Percentiles rank a stretch among this genome's conserved stretches.
These are phyloP conservation scores for Lates japonicus DNA, from an alignment of 2,797 vertebrate genomes.

Conservation along the genomic window DNA sequence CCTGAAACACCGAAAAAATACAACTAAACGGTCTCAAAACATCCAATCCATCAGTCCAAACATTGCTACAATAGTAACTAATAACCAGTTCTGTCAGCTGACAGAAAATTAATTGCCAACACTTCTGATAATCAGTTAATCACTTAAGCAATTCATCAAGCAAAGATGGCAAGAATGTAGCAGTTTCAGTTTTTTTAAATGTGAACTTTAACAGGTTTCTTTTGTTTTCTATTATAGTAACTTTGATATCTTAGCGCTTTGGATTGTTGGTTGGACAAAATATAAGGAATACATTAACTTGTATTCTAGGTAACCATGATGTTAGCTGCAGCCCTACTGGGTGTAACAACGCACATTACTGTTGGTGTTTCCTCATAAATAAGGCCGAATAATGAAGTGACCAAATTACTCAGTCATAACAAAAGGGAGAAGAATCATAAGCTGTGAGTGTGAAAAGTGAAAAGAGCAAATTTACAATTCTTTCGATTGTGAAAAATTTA, in stretches of 20 bases:
- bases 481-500: conserved; percentile 49
- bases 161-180: neutral
- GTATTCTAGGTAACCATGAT: neutral
- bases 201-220: neutral
- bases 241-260: neutral
- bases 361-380: neutral
- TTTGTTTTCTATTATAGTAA: neutral
- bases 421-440: neutral
- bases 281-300: neutral
- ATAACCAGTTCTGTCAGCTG: neutral
- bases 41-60: too few species aligned
- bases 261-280: neutral
- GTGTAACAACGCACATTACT: neutral
- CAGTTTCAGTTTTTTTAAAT: neutral
- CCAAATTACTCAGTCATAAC: conserved; percentile 2
- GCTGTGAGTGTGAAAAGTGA: neutral
- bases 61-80: too few species aligned
- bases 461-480: conserved; percentile 40
- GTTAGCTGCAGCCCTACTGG: neutral
- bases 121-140: neutral
- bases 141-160: neutral
- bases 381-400: neutral
- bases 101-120: neutral
- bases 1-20: too few species aligned
- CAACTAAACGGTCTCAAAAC: too few species aligned